Evolutionary conservation across 2,113 vertebrate species (phyloP), one percentile per base, ranked within the genome.

Genomic region (Eptesicus fuscus): DNA sequence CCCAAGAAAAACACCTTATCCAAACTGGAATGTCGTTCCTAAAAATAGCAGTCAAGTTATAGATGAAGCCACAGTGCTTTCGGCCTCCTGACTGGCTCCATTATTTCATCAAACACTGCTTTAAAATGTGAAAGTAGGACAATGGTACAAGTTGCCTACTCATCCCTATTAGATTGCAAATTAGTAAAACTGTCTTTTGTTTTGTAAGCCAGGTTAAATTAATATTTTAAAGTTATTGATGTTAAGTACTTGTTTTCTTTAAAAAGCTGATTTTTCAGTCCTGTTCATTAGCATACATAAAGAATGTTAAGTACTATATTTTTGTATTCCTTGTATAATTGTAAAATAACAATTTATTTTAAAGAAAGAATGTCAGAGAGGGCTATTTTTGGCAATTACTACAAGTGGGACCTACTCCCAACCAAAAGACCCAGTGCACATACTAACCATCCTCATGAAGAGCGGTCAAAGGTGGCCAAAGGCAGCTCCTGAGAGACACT

Each of bases 231-330:
- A 73, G 32, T 59, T 80, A 30, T 4, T 71, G 32, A 53, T 53
- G 13, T 73, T 93, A 84, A 73, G 16, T 74, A 59, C 28, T 91
- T 22, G 10, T 71, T 92, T 67, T 91, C 25, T 90, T 16, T 79
- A 83, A 92, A 93, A 80, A 56, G 3, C 59, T 87, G 4, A 37
- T 77, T 93, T 87, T 94, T 94, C 90, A 73, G 67, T 69, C 25
- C 47, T 88, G 82, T 35, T 12, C 51, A 70, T 74, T 92, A 90
- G 9, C 53, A 61, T 44, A 85, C 23, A 92, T 18, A 73, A 76
- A 30, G 83, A 65, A 94, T 23, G 11, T 65, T 94, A 91, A 73
- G 12, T 17, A 73, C 53, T 84, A 44, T 44, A 88, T 78, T 74
- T 49, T 84, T 61, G 1, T 61, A 77, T 76, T 69, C 88, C 49